Evolutionary conservation across 2,797 vertebrate genomes (phyloP).

Genomic region (Myotis vivesi): DNA sequence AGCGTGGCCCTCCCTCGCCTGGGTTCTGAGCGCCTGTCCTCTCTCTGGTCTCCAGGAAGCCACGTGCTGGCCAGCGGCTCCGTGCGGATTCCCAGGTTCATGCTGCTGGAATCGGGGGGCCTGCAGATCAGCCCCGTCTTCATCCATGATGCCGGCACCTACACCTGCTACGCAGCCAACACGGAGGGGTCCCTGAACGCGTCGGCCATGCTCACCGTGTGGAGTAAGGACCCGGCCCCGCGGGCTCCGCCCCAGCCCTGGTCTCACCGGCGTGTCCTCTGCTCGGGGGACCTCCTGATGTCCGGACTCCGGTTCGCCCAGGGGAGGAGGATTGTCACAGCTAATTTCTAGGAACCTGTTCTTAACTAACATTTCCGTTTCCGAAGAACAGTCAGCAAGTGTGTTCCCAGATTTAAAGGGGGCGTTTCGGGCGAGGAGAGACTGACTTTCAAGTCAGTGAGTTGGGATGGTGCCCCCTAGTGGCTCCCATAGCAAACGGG

Average conservation of each 20-base stretch:
- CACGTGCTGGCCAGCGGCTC: conserved; percentile 93
- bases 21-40: neutral
- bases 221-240: conserved; percentile 89
- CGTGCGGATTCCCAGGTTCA: conserved; percentile 91
- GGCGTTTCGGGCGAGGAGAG: neutral
- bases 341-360: conserved; percentile 72
- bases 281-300: neutral
- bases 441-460: neutral
- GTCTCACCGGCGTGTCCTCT: neutral
- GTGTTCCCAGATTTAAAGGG: neutral
- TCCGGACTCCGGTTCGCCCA: conserved; percentile 58
- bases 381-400: conserved; percentile 37
- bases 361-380: conserved; percentile 66
- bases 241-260: neutral
- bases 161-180: conserved; percentile 92
- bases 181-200: conserved; percentile 88
- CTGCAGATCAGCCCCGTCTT: conserved; percentile 90
- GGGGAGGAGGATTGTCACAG: conserved; percentile 56
- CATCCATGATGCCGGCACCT: conserved; percentile 91
- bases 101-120: conserved; percentile 92
- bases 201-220: conserved; percentile 90
- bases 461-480: neutral
- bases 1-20: rapidly evolving
- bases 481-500: neutral
- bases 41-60: conserved; percentile 82